Evolutionary conservation across 2,113 vertebrate species (phyloP).

Genomic region (Sander vitreus): DNA sequence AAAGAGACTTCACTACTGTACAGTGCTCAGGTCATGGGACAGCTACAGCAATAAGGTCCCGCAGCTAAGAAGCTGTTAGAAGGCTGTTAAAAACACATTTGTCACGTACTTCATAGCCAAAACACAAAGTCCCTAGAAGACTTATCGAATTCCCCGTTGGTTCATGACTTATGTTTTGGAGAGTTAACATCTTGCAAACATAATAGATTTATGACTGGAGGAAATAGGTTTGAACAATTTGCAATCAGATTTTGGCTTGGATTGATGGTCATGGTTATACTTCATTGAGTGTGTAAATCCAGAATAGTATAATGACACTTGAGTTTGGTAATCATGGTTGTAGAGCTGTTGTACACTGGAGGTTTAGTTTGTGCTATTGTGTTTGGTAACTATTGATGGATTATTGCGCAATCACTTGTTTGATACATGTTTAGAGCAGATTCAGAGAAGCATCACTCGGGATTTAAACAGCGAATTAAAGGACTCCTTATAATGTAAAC

Average conservation of each 20-base stretch:
- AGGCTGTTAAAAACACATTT: conserved; percentile 70
- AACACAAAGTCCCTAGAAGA: conserved; percentile 48
- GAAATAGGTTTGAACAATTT: conserved; percentile 64
- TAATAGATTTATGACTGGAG: conserved; percentile 60
- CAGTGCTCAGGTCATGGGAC: conserved; percentile 20
- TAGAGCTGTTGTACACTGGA: not conserved
- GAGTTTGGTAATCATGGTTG: conserved; percentile 21
- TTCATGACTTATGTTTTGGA: conserved; percentile 61
- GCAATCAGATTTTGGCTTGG: conserved; percentile 64
- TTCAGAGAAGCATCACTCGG: not conserved
- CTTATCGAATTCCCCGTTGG: conserved; percentile 45
- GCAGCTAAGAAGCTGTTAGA: conserved; percentile 46
- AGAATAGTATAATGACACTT: conserved; percentile 25
- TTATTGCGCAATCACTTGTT: not conserved
- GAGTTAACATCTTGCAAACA: conserved; percentile 58
- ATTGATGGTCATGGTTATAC: conserved; percentile 5
- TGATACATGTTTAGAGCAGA: not conserved
- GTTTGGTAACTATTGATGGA: not conserved
- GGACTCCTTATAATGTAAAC: not conserved
- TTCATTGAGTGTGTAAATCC: conserved; percentile 35
- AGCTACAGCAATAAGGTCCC: conserved; percentile 22
- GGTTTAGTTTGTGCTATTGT: not conserved
- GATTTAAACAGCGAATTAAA: not conserved
- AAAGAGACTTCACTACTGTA: conserved; percentile 46
- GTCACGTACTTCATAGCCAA: conserved; percentile 38